These are phyloP conservation scores for Morone saxatilis DNA, from an alignment of 2,113 vertebrate species.

Conservation along the genomic window DNA sequence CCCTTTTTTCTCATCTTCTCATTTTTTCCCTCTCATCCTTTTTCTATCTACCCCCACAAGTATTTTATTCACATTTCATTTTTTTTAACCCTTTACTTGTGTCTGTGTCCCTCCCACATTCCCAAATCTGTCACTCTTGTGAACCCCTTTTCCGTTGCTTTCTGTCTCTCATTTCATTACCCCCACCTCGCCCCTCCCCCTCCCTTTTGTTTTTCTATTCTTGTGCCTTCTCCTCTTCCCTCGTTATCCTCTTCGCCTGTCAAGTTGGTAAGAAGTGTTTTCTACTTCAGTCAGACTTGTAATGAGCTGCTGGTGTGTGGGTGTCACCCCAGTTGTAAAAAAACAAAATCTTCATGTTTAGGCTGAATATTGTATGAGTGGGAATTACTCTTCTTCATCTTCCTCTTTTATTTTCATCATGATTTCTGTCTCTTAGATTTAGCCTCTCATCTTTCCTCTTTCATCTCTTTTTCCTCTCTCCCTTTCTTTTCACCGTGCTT, in stretches of 20 bases:
- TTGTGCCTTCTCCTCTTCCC: slow-evolving; percentile 11
- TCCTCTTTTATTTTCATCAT: slow-evolving; percentile 34
- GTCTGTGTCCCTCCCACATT: background rate
- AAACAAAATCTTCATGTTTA: slow-evolving; percentile 11
- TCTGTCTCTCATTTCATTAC: slow-evolving; percentile 33
- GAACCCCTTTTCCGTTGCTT: background rate
- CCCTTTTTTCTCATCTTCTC: background rate
- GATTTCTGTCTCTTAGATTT: slow-evolving; percentile 8
- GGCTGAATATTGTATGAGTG: slow-evolving; percentile 24
- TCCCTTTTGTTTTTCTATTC: slow-evolving; percentile 27
- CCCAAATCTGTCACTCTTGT: background rate
- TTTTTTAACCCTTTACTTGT: slow-evolving; percentile 4
- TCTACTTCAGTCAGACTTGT: slow-evolving; percentile 27
- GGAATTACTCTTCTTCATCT: slow-evolving; percentile 22
- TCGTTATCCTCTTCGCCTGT: slow-evolving; percentile 12
- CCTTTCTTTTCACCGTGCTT: background rate
- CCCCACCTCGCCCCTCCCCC: background rate
- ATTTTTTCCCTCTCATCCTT: background rate
- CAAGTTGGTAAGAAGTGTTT: slow-evolving; percentile 20
- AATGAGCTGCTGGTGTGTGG: slow-evolving; percentile 27
- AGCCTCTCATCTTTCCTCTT: background rate
- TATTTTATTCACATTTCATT: slow-evolving; percentile 17
- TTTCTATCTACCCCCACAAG: background rate
- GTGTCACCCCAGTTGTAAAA: background rate
- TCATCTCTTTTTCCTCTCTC: background rate